Percentiles rank a stretch among this genome's conserved stretches.
These are phyloP conservation scores for Zaprionus ghesquierei DNA, from an alignment of 1,140 invertebrate species.

Conservation along the genomic window DNA sequence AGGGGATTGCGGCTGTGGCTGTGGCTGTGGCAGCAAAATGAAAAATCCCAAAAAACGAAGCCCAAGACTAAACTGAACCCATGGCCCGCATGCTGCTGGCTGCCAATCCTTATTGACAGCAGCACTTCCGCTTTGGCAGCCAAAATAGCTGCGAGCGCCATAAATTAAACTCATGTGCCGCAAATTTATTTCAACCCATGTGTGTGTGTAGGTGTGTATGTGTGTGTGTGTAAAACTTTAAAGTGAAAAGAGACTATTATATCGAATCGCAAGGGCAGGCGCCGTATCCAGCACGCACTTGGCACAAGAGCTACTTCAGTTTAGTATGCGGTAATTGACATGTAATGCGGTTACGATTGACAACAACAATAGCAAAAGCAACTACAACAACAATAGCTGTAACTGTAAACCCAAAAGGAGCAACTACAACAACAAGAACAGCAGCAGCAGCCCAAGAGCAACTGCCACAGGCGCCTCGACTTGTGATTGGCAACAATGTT, in stretches of 20 bases:
- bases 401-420: too few relatives aligned
- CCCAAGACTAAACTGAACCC: not conserved
- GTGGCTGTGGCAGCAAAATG: not conserved
- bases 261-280: slow-evolving; percentile 37
- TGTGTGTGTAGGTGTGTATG: slow-evolving; percentile 5
- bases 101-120: slow-evolving; percentile 80
- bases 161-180: slow-evolving; percentile 78
- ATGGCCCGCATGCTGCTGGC: slow-evolving; percentile 67
- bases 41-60: slow-evolving; percentile 14
- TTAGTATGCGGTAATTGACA: slow-evolving; percentile 78
- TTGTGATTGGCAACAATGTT: slow-evolving; percentile 67
- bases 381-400: slow-evolving; percentile 1
- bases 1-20: slow-evolving; percentile 30
- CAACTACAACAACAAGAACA: not conserved
- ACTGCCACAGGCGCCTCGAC: slow-evolving; percentile 16
- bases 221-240: slow-evolving; percentile 28
- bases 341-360: slow-evolving; percentile 79
- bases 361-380: slow-evolving; percentile 55
- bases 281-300: slow-evolving; percentile 58
- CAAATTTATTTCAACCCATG: slow-evolving; percentile 50
- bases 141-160: slow-evolving; percentile 76
- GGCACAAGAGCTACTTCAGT: slow-evolving; percentile 68
- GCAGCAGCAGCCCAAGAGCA: slow-evolving; percentile 21
- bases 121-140: slow-evolving; percentile 77
- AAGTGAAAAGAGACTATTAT: slow-evolving; percentile 47